These are phyloP conservation scores for Littorina saxatilis DNA, from an alignment of 1,140 invertebrate species.

Conservation along the genomic window DNA sequence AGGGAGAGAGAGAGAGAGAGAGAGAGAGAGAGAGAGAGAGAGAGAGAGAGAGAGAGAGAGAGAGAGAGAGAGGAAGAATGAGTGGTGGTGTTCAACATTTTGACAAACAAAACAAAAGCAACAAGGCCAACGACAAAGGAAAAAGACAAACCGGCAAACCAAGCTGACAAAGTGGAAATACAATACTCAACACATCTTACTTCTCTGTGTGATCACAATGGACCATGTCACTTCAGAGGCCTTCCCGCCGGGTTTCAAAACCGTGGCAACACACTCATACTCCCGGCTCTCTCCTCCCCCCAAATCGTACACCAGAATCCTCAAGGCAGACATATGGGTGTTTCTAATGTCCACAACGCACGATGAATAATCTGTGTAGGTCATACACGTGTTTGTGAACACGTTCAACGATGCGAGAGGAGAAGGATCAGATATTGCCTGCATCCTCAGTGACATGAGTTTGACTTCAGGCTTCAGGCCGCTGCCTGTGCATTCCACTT, in stretches of 20 bases:
- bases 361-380: not conserved
- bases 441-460: not conserved
- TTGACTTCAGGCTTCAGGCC: constrained; percentile 13
- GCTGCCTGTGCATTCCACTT: constrained; percentile 3
- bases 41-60: too few relatives aligned
- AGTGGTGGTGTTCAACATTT: too few relatives aligned
- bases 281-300: not conserved
- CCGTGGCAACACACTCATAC: not conserved
- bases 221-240: too few relatives aligned
- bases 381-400: not conserved
- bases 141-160: too few relatives aligned
- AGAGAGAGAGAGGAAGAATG: too few relatives aligned
- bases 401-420: not conserved
- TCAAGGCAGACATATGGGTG: not conserved
- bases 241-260: not conserved
- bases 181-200: too few relatives aligned
- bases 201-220: too few relatives aligned
- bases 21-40: too few relatives aligned
- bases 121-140: too few relatives aligned
- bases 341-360: not conserved
- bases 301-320: constrained; percentile 12
- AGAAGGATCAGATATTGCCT: not conserved
- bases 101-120: too few relatives aligned
- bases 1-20: too few relatives aligned
- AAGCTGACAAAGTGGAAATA: too few relatives aligned